Evolutionary conservation across 2,888 invertebrate genomes (phyloP).

Genomic region (Incurvaria masculella): DNA sequence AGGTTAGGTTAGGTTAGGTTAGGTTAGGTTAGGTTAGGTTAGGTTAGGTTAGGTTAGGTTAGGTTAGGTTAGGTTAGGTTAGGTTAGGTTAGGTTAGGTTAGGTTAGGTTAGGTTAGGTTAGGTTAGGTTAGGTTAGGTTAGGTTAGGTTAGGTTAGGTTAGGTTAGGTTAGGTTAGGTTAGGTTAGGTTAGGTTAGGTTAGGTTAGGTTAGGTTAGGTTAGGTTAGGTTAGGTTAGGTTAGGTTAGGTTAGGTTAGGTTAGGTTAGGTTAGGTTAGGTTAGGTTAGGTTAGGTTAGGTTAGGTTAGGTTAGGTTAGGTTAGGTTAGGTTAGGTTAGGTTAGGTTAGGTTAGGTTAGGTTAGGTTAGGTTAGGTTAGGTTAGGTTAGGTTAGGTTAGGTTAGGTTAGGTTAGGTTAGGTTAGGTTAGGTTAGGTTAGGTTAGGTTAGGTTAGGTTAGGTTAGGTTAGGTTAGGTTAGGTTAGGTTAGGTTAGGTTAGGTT

Average conservation of each 20-base stretch:
- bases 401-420: slow-evolving; percentile 5
- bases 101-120: slow-evolving; percentile 12
- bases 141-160: slow-evolving; percentile 13
- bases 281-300: slow-evolving; percentile 12
- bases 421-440: slow-evolving; percentile 5
- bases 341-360: slow-evolving; percentile 14
- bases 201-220: slow-evolving; percentile 14
- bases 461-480: slow-evolving; percentile 5
- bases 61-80: slow-evolving; percentile 13
- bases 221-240: slow-evolving; percentile 13
- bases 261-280: slow-evolving; percentile 13
- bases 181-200: slow-evolving; percentile 14
- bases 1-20: slow-evolving; percentile 12
- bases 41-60: slow-evolving; percentile 12
- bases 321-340: slow-evolving; percentile 13
- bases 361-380: slow-evolving; percentile 14
- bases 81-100: slow-evolving; percentile 13
- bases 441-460: slow-evolving; percentile 5
- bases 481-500: slow-evolving; percentile 5
- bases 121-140: slow-evolving; percentile 13
- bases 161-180: slow-evolving; percentile 14
- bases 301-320: slow-evolving; percentile 12
- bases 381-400: slow-evolving; percentile 13
- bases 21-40: slow-evolving; percentile 7
- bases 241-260: slow-evolving; percentile 13